Percentiles rank a stretch among this genome's conserved stretches.
These are phyloP conservation scores for Yponomeuta sedellus DNA, from an alignment of 2,888 invertebrate species.

Conservation along the genomic window DNA sequence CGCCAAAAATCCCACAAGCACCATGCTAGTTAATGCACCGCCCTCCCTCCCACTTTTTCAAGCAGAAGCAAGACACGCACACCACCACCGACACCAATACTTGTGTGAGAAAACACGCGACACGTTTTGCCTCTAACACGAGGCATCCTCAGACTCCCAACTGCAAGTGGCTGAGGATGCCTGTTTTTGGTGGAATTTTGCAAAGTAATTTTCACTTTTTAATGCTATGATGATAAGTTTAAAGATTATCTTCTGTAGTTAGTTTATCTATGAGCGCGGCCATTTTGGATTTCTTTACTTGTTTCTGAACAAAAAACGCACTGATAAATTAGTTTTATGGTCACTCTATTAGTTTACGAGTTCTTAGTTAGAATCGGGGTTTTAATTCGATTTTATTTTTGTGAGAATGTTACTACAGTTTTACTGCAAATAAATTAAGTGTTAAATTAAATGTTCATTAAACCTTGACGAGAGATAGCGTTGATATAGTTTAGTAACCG, in stretches of 20 bases:
- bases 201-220: too few species aligned
- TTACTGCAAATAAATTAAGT: conserved; percentile 59
- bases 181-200: too few species aligned
- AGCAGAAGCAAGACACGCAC: too few species aligned
- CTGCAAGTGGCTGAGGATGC: too few species aligned
- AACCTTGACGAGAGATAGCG: not conserved
- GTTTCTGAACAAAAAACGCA: conserved; percentile 39
- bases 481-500: not conserved
- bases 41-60: too few species aligned
- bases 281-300: conserved; percentile 33
- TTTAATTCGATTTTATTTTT: conserved; percentile 39
- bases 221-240: too few species aligned
- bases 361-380: conserved; percentile 39
- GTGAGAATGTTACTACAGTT: conserved; percentile 28
- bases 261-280: conserved; percentile 46
- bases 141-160: too few species aligned
- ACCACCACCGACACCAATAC: too few species aligned
- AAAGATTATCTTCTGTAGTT: conserved; percentile 22
- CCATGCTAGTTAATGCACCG: too few species aligned
- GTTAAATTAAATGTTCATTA: conserved; percentile 28
- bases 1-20: too few species aligned
- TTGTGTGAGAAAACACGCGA: too few species aligned
- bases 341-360: conserved; percentile 63
- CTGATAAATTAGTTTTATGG: conserved; percentile 67
- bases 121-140: too few species aligned